Evolutionary conservation across 2,888 invertebrate genomes (phyloP).

Genomic region (Brassicogethes aeneus): DNA sequence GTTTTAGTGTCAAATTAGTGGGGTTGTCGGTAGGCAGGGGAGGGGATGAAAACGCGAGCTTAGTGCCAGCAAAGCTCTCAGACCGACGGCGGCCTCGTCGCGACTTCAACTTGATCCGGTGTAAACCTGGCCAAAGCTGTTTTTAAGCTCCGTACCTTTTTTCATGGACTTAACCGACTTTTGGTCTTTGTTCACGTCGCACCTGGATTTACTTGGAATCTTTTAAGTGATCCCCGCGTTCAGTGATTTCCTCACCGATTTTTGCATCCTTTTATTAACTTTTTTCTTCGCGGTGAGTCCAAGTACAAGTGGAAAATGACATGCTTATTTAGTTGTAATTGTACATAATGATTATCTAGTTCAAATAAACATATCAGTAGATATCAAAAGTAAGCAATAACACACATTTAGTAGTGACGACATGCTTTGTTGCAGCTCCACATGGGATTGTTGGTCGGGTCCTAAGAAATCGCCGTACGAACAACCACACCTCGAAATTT

Average conservation of each 20-base stretch:
- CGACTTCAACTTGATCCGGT: slow-evolving; percentile 43
- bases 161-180: slow-evolving; percentile 41
- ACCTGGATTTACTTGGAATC: slow-evolving; percentile 39
- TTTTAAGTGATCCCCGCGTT: slow-evolving; percentile 34
- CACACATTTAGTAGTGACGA: too few relatives aligned
- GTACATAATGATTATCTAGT: too few relatives aligned
- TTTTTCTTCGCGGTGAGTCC: background rate
- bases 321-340: too few relatives aligned
- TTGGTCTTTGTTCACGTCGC: slow-evolving; percentile 40
- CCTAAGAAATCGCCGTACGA: background rate
- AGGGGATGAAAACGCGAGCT: slow-evolving; percentile 34
- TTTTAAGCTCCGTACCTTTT: slow-evolving; percentile 42
- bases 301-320: too few relatives aligned
- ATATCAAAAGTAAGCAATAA: too few relatives aligned
- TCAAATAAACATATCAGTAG: too few relatives aligned
- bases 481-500: too few relatives aligned
- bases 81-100: slow-evolving; percentile 41
- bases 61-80: slow-evolving; percentile 42
- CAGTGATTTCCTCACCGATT: slow-evolving; percentile 39
- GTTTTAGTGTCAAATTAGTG: slow-evolving; percentile 32
- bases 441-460: too few relatives aligned
- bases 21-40: slow-evolving; percentile 17
- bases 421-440: too few relatives aligned
- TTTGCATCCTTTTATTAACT: slow-evolving; percentile 26
- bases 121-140: slow-evolving; percentile 42